Conservation (phyloP, 2,113 vertebrate species). For the Ceyx cyanopectus region DNA sequence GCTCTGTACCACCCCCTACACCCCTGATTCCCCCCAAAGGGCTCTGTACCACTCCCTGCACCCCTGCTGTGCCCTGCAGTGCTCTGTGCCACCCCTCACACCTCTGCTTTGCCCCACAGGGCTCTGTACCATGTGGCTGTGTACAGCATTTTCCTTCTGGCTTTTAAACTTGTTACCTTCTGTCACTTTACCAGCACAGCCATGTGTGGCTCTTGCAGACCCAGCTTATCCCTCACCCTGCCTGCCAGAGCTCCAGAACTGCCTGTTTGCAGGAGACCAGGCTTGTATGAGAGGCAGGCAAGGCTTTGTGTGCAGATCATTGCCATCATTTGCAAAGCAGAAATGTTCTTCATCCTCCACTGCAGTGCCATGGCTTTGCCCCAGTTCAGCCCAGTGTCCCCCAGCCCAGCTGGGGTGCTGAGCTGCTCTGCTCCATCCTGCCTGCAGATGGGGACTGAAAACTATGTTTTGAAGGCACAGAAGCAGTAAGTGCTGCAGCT, state of each 20-base stretch:
- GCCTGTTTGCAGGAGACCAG: background rate
- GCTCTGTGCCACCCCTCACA: too few species aligned
- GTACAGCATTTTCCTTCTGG: background rate
- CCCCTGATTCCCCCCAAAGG: background rate
- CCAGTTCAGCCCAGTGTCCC: background rate
- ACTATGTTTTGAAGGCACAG: constrained; percentile 27
- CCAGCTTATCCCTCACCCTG: background rate
- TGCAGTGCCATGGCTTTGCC: background rate
- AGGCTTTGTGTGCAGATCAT: background rate
- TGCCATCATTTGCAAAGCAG: background rate
- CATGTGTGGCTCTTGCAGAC: background rate
- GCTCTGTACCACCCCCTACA: too few species aligned
- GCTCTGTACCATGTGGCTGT: fast-evolving
- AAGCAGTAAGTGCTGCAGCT: background rate
- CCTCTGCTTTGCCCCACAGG: background rate
- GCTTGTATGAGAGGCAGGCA: too few species aligned
- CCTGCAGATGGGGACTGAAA: constrained; percentile 68
- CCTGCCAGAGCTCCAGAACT: background rate
- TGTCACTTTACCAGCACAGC: background rate
- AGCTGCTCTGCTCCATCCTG: constrained; percentile 50
- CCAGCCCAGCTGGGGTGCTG: background rate
- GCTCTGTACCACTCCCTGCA: fast-evolving
- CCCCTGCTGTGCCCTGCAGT: background rate
- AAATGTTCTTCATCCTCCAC: background rate
- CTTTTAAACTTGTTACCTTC: background rate